Conservation (phyloP, 2,797 vertebrate species). For the Mareca penelope region DNA sequence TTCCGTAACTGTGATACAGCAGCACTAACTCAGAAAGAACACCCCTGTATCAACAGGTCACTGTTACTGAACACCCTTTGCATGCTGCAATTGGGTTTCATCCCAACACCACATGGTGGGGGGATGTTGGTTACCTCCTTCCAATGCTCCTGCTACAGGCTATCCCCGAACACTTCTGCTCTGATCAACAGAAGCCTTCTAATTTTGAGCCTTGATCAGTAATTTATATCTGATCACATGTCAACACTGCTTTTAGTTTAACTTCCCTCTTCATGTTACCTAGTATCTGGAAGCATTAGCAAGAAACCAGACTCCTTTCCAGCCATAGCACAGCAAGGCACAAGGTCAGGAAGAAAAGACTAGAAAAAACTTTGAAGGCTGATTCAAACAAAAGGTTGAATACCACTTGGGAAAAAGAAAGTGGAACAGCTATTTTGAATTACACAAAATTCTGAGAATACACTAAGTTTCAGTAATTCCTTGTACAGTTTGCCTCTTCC, state of each 20-base stretch:
- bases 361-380: neutral
- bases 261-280: neutral
- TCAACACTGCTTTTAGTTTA: neutral
- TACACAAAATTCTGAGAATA: neutral
- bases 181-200: neutral
- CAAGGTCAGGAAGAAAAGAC: neutral
- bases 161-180: neutral
- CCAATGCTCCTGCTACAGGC: neutral
- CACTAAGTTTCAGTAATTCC: neutral
- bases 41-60: neutral
- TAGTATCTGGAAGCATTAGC: neutral
- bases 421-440: neutral
- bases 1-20: rapidly evolving
- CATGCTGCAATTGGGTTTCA: neutral
- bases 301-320: neutral
- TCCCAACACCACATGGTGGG: neutral
- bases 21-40: neutral
- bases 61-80: too few species aligned
- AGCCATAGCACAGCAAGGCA: neutral
- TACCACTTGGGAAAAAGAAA: neutral
- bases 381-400: neutral
- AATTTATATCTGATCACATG: neutral
- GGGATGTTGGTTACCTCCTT: neutral
- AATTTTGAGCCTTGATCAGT: neutral
- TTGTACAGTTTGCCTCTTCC: neutral